Percentiles rank a stretch among this genome's conserved stretches.
Conservation (phyloP, 2,797 vertebrate genomes). For the Poeciliopsis gracilis region DNA sequence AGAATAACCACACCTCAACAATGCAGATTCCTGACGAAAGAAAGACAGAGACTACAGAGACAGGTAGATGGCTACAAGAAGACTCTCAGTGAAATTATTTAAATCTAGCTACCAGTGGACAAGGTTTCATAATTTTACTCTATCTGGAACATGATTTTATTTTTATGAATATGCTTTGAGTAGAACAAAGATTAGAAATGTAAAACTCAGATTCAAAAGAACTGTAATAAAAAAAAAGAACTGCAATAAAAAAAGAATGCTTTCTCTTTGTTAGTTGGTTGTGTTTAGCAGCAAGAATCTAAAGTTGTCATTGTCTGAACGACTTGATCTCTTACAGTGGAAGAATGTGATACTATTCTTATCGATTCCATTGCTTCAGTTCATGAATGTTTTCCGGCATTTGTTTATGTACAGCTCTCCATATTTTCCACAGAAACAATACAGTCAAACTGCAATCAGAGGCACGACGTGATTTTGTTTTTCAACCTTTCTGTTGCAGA, state of each 20-base stretch:
- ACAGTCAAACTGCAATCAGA: neutral
- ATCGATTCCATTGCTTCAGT: neutral
- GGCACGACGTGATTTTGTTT: neutral
- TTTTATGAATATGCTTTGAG: no score
- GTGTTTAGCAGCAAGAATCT: neutral
- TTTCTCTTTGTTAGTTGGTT: neutral
- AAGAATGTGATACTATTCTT: neutral
- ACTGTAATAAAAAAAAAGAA: neutral
- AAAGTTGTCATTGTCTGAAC: neutral
- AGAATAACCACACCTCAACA: no score
- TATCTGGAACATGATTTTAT: neutral
- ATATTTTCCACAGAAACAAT: neutral
- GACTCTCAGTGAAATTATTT: neutral
- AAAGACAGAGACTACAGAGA: neutral
- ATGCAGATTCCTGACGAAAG: neutral
- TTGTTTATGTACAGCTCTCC: neutral
- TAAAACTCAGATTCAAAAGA: no score
- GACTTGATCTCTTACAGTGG: neutral
- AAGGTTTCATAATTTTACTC: neutral
- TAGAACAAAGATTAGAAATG: no score
- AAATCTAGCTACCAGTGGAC: neutral
- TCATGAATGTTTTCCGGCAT: neutral
- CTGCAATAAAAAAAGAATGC: neutral
- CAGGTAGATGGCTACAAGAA: neutral
- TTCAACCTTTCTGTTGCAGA: neutral